Percentiles rank a stretch among this genome's conserved stretches.
Evolutionary conservation across 2,113 vertebrate genomes (phyloP).

Genomic region (Daphoenositta chrysoptera): DNA sequence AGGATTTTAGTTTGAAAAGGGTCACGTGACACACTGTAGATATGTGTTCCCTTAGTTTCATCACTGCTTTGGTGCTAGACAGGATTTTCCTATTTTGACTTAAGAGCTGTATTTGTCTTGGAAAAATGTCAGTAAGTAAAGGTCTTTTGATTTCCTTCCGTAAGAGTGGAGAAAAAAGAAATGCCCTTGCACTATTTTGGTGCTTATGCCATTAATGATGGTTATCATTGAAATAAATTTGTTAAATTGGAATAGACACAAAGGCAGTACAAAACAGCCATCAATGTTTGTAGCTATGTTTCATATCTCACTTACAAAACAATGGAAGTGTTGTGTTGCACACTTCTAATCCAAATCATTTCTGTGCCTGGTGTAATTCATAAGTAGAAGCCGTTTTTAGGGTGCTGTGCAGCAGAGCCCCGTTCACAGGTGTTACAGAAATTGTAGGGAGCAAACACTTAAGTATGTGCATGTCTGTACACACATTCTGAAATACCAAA

Average conservation of each 20-base stretch:
- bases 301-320: neutral
- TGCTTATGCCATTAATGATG: neutral
- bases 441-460: slow-evolving; percentile 58
- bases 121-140: neutral
- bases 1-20: slow-evolving; percentile 56
- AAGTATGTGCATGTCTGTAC: slow-evolving; percentile 40
- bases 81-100: neutral
- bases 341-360: neutral
- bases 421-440: neutral
- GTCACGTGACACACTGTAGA: slow-evolving; percentile 21
- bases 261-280: neutral
- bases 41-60: slow-evolving; percentile 21
- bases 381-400: neutral
- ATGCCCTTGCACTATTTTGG: neutral
- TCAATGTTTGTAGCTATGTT: neutral
- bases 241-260: neutral
- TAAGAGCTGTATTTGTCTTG: neutral
- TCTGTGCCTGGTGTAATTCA: neutral
- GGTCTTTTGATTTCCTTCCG: neutral
- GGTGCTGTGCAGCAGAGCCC: neutral
- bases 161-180: neutral
- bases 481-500: neutral
- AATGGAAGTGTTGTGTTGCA: neutral
- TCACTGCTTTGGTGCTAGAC: neutral
- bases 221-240: neutral